Conservation (phyloP, 2,113 vertebrate species). For the Xyliphius kryptos region DNA sequence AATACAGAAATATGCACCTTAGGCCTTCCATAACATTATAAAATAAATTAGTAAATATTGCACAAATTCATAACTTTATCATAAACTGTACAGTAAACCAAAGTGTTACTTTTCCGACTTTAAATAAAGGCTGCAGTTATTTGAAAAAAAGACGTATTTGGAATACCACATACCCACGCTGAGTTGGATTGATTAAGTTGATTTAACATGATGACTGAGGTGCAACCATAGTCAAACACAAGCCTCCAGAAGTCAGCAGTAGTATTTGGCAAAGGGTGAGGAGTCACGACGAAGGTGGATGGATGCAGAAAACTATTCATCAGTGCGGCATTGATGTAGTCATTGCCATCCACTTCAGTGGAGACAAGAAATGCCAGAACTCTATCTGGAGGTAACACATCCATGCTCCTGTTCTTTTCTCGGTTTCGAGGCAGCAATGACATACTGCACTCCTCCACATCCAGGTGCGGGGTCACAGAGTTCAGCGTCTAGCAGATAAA, state of each 20-base stretch:
- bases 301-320: conserved; percentile 88
- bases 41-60: too few species aligned
- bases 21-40: too few species aligned
- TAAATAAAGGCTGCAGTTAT: too few species aligned
- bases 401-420: conserved; percentile 94
- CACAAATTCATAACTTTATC: too few species aligned
- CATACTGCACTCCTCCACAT: conserved; percentile 91
- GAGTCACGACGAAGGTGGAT: conserved; percentile 86
- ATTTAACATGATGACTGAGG: conserved; percentile 94
- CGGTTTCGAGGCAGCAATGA: conserved; percentile 90
- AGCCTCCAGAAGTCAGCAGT: conserved; percentile 92
- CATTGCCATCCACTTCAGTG: conserved; percentile 81
- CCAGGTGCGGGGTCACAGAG: conserved; percentile 87
- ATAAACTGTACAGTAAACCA: background rate
- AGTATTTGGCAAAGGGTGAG: conserved; percentile 87
- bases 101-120: background rate
- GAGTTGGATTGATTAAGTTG: conserved; percentile 97
- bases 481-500: conserved; percentile 76
- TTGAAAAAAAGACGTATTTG: background rate
- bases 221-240: conserved; percentile 91
- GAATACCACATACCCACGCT: conserved; percentile 70
- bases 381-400: conserved; percentile 87
- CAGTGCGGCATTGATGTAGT: conserved; percentile 91
- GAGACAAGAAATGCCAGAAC: conserved; percentile 90
- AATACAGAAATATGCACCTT: too few species aligned